Evolutionary conservation across 1,140 invertebrate genomes (phyloP).

Genomic region (Daktulosphaira vitifoliae): DNA sequence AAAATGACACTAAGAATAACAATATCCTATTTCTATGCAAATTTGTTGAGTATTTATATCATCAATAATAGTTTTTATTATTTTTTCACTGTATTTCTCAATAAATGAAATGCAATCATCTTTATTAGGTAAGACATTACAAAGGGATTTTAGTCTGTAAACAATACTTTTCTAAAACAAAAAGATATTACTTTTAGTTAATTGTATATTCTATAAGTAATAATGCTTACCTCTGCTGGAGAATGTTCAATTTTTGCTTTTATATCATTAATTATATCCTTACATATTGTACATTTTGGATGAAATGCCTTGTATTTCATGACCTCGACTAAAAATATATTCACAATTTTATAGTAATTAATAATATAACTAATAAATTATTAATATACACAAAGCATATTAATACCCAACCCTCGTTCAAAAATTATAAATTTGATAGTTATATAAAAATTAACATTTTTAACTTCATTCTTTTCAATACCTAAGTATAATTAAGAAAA

Average conservation of each 20-base stretch:
- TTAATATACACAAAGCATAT: too few relatives aligned
- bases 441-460: too few relatives aligned
- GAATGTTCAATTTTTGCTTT: slow-evolving; percentile 18
- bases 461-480: too few relatives aligned
- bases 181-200: not conserved
- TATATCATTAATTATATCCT: not conserved
- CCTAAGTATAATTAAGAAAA: too few relatives aligned
- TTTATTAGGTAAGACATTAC: not conserved
- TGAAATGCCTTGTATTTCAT: not conserved
- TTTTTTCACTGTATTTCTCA: not conserved
- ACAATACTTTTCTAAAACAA: not conserved
- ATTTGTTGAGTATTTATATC: not conserved
- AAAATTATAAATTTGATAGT: too few relatives aligned
- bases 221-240: not conserved
- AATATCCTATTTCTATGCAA: slow-evolving; percentile 15
- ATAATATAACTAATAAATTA: too few relatives aligned
- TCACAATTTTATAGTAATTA: not conserved
- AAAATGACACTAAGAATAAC: not conserved
- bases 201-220: not conserved
- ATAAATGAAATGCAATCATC: not conserved
- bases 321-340: not conserved
- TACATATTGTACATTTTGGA: slow-evolving; percentile 19
- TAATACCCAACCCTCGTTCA: too few relatives aligned
- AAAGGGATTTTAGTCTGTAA: not conserved
- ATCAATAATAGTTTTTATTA: not conserved